Evolutionary conservation across 1,140 invertebrate species (phyloP), one percentile per base, ranked within the genome.

Genomic region (Drosophila arawakana): DNA sequence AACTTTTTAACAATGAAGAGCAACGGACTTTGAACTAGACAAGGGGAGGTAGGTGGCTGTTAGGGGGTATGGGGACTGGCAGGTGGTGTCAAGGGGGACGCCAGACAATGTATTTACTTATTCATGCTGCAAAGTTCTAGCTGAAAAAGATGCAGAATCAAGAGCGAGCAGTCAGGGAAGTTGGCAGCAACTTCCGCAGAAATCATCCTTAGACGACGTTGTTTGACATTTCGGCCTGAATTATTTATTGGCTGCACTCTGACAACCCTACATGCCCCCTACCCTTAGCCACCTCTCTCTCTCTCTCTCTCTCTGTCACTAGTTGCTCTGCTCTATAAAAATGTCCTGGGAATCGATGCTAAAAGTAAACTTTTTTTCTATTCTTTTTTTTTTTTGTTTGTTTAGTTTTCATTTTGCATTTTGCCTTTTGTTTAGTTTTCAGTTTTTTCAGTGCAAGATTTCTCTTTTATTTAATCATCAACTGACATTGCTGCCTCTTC

Each of bases 141-240:
- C 49, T 25, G 41, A 57, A 41, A 35, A 35, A 76, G 55, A 57
- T 8, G 59, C 10, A 54, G 15, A 41, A 76, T 55, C 59, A 15
- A 68, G 54, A 41, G 44, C 1, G 7, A 37, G 55, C 35, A 21
- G 65, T 5, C 18, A 13, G 46, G 49, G 13, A 44, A 37, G 54
- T 25, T 57, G 54, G 63, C 78, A 62, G 81, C 82, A 80, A 88
- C 83, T 86, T 86, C 83, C 83, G 83, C 80, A 83, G 77, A 88
- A 86, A 86, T 86, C 83, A 88, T 86, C 73, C 83, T 68, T 85
- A 80, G 76, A 86, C 83, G 81, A 75, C 80, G 80, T 67, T 77
- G 83, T 86, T 86, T 86, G 83, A 88, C 83, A 86, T 86, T 86
- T 86, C 73, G 80, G 80, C 83, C 83, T 86, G 83, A 82, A 86